These are phyloP conservation scores for Pseudotriccus pelzelni DNA, from an alignment of 2,797 vertebrate genomes.

Conservation along the genomic window DNA sequence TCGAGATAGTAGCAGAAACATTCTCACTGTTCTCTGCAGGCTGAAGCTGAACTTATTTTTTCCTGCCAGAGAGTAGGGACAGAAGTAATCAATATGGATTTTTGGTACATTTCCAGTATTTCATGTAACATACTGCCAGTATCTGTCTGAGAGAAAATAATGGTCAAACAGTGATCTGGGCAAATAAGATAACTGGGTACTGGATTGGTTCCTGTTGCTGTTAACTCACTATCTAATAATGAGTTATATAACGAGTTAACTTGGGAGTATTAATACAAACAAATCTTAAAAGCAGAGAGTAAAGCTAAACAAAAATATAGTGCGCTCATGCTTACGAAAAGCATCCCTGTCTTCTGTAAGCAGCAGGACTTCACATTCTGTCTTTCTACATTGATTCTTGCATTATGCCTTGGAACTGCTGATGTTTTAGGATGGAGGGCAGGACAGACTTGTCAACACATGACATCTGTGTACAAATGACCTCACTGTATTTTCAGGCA, in stretches of 20 bases:
- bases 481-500: neutral
- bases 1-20: neutral
- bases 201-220: neutral
- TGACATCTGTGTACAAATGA: neutral
- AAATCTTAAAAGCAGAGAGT: neutral
- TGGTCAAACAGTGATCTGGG: neutral
- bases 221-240: neutral
- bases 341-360: neutral
- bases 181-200: neutral
- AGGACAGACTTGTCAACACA: neutral
- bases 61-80: neutral
- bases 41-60: neutral
- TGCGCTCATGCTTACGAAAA: neutral
- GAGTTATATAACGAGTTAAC: neutral
- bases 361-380: neutral
- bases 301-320: neutral
- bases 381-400: neutral
- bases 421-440: neutral
- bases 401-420: neutral
- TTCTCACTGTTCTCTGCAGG: neutral
- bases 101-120: neutral
- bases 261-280: neutral
- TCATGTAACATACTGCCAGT: neutral
- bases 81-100: neutral
- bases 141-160: neutral